These are phyloP conservation scores for Drosophila anceps DNA, from an alignment of 2,888 invertebrate species.

Conservation along the genomic window DNA sequence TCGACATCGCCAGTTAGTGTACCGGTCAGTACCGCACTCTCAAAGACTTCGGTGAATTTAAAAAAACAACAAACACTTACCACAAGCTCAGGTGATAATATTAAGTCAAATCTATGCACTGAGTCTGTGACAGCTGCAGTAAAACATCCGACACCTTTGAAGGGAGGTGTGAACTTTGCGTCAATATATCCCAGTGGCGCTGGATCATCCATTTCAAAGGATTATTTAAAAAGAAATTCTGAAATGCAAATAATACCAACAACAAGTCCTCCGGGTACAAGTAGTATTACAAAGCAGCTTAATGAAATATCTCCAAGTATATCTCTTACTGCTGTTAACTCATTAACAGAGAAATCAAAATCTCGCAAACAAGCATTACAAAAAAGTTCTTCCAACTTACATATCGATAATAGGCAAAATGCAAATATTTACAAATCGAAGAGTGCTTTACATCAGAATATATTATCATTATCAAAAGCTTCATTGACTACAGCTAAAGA, in stretches of 20 bases:
- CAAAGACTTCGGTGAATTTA: slow-evolving; percentile 2
- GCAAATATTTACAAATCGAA: slow-evolving; percentile 32
- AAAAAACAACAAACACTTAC: slow-evolving; percentile 21
- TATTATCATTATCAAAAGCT: slow-evolving; percentile 6
- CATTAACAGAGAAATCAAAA: slow-evolving; percentile 34
- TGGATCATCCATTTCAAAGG: slow-evolving; percentile 37
- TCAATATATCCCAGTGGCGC: slow-evolving; percentile 24
- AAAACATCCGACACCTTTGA: slow-evolving; percentile 6
- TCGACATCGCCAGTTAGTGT: slow-evolving; percentile 4
- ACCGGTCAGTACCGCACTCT: not conserved
- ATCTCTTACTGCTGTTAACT: slow-evolving; percentile 76
- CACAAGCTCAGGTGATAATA: slow-evolving; percentile 32
- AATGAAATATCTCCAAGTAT: slow-evolving; percentile 81
- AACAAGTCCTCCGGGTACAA: slow-evolving; percentile 75
- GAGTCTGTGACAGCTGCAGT: not conserved
- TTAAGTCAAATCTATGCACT: slow-evolving; percentile 1
- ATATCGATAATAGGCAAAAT: slow-evolving; percentile 4
- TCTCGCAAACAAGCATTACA: slow-evolving; percentile 25
- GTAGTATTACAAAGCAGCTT: slow-evolving; percentile 77
- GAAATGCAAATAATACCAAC: slow-evolving; percentile 83
- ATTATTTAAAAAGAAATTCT: slow-evolving; percentile 55
- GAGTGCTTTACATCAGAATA: not conserved
- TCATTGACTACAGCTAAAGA: slow-evolving; percentile 12
- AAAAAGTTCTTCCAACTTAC: slow-evolving; percentile 10
- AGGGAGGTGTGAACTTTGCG: slow-evolving; percentile 29